These are phyloP conservation scores for Anolis apletophallus DNA, from an alignment of 2,797 vertebrate genomes.

Conservation along the genomic window DNA sequence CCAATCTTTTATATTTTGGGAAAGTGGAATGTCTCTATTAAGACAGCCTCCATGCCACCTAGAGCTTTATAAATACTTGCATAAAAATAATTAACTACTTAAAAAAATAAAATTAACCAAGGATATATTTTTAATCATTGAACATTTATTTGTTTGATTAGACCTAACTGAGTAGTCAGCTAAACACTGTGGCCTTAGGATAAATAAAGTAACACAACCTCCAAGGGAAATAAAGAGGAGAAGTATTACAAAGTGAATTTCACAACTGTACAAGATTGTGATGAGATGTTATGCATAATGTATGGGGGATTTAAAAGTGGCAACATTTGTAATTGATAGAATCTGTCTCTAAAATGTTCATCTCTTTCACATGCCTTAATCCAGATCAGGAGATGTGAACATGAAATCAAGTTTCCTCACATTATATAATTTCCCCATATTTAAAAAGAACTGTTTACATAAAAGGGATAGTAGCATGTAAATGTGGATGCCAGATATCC, in stretches of 20 bases:
- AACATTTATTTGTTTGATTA: background rate
- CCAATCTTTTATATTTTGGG: background rate
- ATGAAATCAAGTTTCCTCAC: background rate
- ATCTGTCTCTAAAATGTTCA: conserved; percentile 58
- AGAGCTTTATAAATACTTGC: background rate
- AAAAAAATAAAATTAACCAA: background rate
- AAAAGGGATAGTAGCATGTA: background rate
- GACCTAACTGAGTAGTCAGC: background rate
- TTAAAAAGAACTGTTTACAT: background rate
- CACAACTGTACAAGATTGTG: conserved; percentile 64
- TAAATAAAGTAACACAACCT: conserved; percentile 70
- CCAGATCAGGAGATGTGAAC: background rate
- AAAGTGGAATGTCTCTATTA: background rate
- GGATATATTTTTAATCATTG: background rate
- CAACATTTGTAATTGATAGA: conserved; percentile 65
- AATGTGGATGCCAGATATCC: background rate
- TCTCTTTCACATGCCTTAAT: conserved; percentile 41
- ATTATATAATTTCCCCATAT: background rate
- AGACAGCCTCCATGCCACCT: background rate
- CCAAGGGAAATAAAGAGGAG: conserved; percentile 54
- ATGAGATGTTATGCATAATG: conserved; percentile 55
- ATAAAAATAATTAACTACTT: background rate
- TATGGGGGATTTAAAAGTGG: conserved; percentile 46
- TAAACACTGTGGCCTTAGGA: background rate
- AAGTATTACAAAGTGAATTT: conserved; percentile 71